phyloP scores from a whole-genome alignment of 2,797 vertebrate genomes.

The Betta splendens region DNA sequence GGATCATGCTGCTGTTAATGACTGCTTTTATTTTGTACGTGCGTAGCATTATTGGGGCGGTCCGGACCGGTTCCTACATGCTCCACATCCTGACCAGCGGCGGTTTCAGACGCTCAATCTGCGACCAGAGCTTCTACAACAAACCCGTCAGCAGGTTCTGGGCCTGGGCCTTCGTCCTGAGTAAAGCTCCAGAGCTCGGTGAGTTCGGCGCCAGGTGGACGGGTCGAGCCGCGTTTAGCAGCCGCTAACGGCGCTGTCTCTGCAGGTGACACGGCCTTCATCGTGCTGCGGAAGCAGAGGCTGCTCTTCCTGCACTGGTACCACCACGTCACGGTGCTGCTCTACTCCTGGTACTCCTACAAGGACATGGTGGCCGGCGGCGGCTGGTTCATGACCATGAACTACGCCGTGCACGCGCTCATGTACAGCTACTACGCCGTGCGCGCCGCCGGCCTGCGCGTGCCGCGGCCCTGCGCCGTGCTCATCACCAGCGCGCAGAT shows the following conservation, averaged over 20 bases:
- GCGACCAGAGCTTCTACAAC: constrained; percentile 66
- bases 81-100: constrained; percentile 60
- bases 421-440: constrained; percentile 88
- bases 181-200: constrained; percentile 89
- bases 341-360: constrained; percentile 84
- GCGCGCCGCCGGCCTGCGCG: constrained; percentile 72
- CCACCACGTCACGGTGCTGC: constrained; percentile 87
- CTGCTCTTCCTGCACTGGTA: constrained; percentile 91
- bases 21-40: not conserved
- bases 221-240: no score
- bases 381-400: constrained; percentile 88
- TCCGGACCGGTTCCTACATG: constrained; percentile 78
- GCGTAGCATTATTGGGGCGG: constrained; percentile 78
- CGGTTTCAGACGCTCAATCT: constrained; percentile 80
- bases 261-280: constrained; percentile 86
- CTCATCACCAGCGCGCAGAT: constrained; percentile 85
- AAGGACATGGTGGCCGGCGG: constrained; percentile 81
- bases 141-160: constrained; percentile 82
- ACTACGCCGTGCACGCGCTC: constrained; percentile 81
- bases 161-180: constrained; percentile 82
- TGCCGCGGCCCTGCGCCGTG: constrained; percentile 75
- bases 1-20: not conserved
- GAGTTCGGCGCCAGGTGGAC: no score
- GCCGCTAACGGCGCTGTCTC: no score
- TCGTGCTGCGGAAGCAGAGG: constrained; percentile 86